Percentiles rank a stretch among this genome's conserved stretches.
phyloP scores from a whole-genome alignment of 1,140 invertebrate genomes.

The Cataglyphis hispanica region DNA sequence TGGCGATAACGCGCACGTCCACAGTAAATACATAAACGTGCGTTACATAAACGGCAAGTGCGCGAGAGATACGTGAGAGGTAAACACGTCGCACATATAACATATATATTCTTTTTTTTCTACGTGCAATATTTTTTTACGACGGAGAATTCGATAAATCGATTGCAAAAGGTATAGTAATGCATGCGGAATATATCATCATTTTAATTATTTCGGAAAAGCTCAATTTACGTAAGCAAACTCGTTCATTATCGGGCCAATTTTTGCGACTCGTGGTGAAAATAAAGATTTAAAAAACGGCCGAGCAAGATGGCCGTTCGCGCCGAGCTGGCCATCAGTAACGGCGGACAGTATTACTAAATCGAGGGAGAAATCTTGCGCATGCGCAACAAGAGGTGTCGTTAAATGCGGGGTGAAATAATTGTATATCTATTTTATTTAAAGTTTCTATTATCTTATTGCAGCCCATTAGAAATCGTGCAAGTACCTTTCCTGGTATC shows the following conservation, averaged over 20 bases:
- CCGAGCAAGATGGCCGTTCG: conserved; percentile 68
- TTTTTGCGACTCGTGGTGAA: conserved; percentile 12
- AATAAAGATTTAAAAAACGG: conserved; percentile 63
- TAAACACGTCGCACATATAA: background rate
- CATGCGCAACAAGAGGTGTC: background rate
- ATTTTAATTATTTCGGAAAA: background rate
- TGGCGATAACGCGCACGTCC: conserved; percentile 20
- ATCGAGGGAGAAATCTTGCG: background rate
- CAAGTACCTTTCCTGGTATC: no score
- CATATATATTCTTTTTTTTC: background rate
- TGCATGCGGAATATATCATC: background rate
- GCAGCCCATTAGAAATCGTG: no score
- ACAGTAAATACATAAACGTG: conserved; percentile 22
- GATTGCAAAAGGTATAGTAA: background rate
- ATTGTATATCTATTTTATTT: no score
- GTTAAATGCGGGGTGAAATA: no score
- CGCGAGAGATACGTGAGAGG: background rate
- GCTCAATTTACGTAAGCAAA: conserved; percentile 1
- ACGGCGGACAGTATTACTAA: background rate
- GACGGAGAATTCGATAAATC: conserved; percentile 12
- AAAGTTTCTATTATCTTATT: no score
- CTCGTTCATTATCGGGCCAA: background rate
- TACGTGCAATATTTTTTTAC: background rate
- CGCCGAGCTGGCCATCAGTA: conserved; percentile 51
- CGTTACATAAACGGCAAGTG: conserved; percentile 41